Conservation (phyloP, 2,797 vertebrate species). For the Thalassophryne amazonica region DNA sequence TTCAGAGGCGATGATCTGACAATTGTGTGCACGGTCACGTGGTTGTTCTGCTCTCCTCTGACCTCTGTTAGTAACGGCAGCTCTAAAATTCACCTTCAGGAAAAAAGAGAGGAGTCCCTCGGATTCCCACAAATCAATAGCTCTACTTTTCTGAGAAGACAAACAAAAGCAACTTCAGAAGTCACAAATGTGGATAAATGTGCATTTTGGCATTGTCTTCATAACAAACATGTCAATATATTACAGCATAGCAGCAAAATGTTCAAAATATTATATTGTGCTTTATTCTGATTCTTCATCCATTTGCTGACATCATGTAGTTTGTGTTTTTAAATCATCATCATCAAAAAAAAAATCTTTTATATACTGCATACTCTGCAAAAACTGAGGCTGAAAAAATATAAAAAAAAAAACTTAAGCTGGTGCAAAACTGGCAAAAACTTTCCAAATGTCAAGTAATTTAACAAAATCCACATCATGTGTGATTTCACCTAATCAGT, state of each 20-base stretch:
- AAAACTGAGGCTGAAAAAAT: too few species aligned
- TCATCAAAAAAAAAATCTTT: too few species aligned
- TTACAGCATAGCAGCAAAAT: background rate
- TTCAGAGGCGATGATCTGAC: slow-evolving; percentile 54
- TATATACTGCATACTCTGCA: too few species aligned
- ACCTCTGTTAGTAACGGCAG: slow-evolving; percentile 42
- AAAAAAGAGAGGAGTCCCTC: slow-evolving; percentile 45
- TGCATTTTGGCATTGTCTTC: slow-evolving; percentile 9
- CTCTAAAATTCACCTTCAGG: slow-evolving; percentile 44
- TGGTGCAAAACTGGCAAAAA: too few species aligned
- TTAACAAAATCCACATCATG: too few species aligned
- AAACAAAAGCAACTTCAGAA: slow-evolving; percentile 37
- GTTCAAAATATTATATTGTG: too few species aligned
- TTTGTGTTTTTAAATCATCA: too few species aligned
- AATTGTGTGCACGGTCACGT: slow-evolving; percentile 34
- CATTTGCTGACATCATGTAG: too few species aligned
- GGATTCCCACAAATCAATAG: slow-evolving; percentile 60
- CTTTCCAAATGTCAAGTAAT: too few species aligned
- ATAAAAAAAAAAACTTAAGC: too few species aligned
- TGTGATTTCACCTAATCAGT: too few species aligned
- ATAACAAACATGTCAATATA: background rate
- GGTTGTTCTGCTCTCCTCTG: slow-evolving; percentile 38
- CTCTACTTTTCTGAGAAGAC: slow-evolving; percentile 40
- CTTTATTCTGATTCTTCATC: too few species aligned
- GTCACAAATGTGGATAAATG: slow-evolving; percentile 21